Evolutionary conservation across 2,888 invertebrate species (phyloP).

Genomic region (Leptopilina myrica): DNA sequence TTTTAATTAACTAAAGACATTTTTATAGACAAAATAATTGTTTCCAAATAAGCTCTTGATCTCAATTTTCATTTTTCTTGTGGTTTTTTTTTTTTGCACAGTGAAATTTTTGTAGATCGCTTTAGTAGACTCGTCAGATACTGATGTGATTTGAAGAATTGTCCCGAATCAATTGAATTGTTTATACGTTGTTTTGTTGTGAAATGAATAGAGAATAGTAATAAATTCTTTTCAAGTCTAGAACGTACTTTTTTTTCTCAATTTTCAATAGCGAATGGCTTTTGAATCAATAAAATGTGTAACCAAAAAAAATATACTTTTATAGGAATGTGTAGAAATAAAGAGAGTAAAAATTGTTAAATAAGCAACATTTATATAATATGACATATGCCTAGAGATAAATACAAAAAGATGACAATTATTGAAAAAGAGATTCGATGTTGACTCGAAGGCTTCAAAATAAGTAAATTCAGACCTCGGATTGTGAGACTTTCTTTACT

Average conservation of each 20-base stretch:
- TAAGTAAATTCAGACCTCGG: too few relatives aligned
- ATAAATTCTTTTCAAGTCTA: slow-evolving; percentile 6
- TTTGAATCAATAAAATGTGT: not conserved
- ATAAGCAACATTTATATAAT: slow-evolving; percentile 33
- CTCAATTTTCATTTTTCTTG: slow-evolving; percentile 19
- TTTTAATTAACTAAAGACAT: slow-evolving; percentile 20
- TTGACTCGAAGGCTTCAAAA: not conserved
- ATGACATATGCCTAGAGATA: slow-evolving; percentile 2
- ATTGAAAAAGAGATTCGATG: slow-evolving; percentile 21
- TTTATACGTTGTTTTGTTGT: slow-evolving; percentile 29
- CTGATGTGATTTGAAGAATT: not conserved
- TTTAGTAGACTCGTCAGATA: slow-evolving; percentile 3
- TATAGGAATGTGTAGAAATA: not conserved
- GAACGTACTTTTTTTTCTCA: not conserved
- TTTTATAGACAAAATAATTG: slow-evolving; percentile 12
- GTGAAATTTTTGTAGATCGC: not conserved
- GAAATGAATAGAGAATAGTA: slow-evolving; percentile 18
- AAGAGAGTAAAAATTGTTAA: not conserved
- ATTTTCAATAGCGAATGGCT: not conserved
- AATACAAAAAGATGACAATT: slow-evolving; percentile 8
- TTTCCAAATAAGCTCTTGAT: not conserved
- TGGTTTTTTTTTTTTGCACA: not conserved
- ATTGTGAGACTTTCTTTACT: too few relatives aligned
- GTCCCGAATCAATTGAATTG: slow-evolving; percentile 19
- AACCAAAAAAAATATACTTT: not conserved